Evolutionary conservation across 2,888 invertebrate genomes (phyloP).

Genomic region (Pseudococcus jackbeardsleyi): DNA sequence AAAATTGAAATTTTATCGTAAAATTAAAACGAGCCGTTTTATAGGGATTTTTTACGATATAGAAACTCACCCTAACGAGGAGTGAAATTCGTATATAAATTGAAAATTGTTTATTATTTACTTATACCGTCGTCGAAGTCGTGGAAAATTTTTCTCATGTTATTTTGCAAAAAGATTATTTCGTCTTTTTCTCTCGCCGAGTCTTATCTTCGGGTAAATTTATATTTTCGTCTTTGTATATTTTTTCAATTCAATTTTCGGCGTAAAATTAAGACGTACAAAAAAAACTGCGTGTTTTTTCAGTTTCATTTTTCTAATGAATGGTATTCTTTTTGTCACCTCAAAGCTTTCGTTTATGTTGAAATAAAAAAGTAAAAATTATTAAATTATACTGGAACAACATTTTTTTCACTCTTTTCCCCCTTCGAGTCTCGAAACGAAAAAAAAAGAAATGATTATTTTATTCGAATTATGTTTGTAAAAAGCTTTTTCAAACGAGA

Average conservation of each 20-base stretch:
- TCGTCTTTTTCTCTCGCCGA: background rate
- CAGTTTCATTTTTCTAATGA: conserved; percentile 8
- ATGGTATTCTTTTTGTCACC: conserved; percentile 37
- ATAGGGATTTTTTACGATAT: background rate
- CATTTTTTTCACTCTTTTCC: conserved; percentile 7
- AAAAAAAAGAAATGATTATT: conserved; percentile 32
- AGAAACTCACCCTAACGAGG: background rate
- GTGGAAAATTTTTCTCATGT: background rate
- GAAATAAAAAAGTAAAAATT: conserved; percentile 31
- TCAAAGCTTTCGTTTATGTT: conserved; percentile 22
- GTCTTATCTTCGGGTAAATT: background rate
- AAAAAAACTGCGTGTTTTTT: background rate
- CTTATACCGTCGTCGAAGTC: background rate
- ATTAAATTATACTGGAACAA: conserved; percentile 43
- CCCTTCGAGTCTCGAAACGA: background rate
- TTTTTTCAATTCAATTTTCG: conserved; percentile 8
- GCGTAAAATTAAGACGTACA: background rate
- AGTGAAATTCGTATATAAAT: background rate
- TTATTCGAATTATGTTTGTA: background rate
- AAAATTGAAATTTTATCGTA: background rate
- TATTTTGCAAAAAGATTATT: background rate
- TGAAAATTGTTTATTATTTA: conserved; percentile 4
- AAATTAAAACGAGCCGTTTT: background rate
- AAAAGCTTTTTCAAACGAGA: conserved; percentile 19
- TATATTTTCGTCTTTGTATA: background rate